Evolutionary conservation across 1,140 invertebrate genomes (phyloP), one percentile per base, ranked within the genome.

Genomic region (Drosophila teissieri): DNA sequence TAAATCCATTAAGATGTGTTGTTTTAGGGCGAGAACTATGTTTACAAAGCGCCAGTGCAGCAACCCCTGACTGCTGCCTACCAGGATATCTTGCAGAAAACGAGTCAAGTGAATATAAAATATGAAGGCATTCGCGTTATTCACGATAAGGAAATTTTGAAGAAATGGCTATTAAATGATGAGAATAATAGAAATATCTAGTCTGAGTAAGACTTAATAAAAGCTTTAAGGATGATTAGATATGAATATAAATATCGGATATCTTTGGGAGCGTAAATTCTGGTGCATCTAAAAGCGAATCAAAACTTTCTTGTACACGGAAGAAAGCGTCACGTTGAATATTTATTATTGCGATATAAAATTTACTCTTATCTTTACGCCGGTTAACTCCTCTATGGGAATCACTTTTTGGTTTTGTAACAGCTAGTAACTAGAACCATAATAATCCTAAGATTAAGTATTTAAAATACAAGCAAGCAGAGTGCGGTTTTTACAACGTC

Each of bases 1-100:
- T 4, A 24, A 15, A n/a, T 12, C 1, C 15, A n/a, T 12, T 34
- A 10, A 42, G 34, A 34, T 40, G 8, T 40, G 2, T 15, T 12
- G 19, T 72, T 65, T 0, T 42, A 85, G 81, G 70, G 53, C 12
- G 58, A 83, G 4, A 31, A 80, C 22, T 88, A 88, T 48, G 46
- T 44, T 2, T 60, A 76, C 22, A 39, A 44, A 6, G 83, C 83
- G 12, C 62, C 79, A 4, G 83, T 88, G 5, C 83, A 88, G 36
- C 58, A 80, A 27, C 83, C 83, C 2, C 11, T 88, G 7, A 88
- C 83, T 5, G 83, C 83, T 14, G 83, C 83, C 11, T 88, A 88
- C 45, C 75, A 80, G 24, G 84, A 89, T 19, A 56, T 89, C 2
- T 10, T 79, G 0, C 58, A 83, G 34, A 88, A 88, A 67, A 57